These are phyloP conservation scores for Lordiphosa stackelbergi DNA, from an alignment of 1,140 invertebrate species.

Conservation along the genomic window DNA sequence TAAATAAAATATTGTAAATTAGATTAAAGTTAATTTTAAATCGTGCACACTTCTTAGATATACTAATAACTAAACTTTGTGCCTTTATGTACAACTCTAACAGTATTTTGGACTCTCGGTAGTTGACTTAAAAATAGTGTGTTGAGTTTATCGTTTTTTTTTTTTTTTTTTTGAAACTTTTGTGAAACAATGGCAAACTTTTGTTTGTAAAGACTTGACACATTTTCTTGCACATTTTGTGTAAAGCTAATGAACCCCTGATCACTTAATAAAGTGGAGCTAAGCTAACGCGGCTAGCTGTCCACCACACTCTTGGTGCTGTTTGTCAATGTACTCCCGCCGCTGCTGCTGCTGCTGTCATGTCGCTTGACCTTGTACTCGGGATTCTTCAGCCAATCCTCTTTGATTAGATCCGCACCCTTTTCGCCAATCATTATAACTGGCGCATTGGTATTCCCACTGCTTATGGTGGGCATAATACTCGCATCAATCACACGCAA, in stretches of 20 bases:
- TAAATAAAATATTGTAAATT: too few relatives aligned
- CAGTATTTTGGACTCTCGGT: too few relatives aligned
- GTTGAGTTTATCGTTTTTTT: not conserved
- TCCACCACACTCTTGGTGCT: conserved; percentile 4
- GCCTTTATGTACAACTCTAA: too few relatives aligned
- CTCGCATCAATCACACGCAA: conserved; percentile 91
- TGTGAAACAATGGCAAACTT: conserved; percentile 4
- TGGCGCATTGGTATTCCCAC: conserved; percentile 91
- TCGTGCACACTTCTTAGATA: too few relatives aligned
- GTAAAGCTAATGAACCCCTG: conserved; percentile 44
- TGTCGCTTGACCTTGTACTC: conserved; percentile 65
- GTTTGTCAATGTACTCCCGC: conserved; percentile 13
- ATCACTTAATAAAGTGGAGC: conserved; percentile 25
- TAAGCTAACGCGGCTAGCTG: conserved; percentile 1
- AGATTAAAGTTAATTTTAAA: too few relatives aligned
- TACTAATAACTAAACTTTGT: too few relatives aligned
- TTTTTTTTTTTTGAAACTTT: not conserved
- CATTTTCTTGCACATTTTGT: conserved; percentile 5
- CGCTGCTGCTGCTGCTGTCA: conserved; percentile 11
- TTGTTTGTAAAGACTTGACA: conserved; percentile 6
- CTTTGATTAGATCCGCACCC: conserved; percentile 88
- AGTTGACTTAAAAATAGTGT: not conserved
- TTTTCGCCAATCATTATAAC: conserved; percentile 93
- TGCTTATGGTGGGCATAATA: conserved; percentile 91
- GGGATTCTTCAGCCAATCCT: conserved; percentile 82